Evolutionary conservation across 2,888 invertebrate genomes (phyloP).

Genomic region (Erynnis tages): DNA sequence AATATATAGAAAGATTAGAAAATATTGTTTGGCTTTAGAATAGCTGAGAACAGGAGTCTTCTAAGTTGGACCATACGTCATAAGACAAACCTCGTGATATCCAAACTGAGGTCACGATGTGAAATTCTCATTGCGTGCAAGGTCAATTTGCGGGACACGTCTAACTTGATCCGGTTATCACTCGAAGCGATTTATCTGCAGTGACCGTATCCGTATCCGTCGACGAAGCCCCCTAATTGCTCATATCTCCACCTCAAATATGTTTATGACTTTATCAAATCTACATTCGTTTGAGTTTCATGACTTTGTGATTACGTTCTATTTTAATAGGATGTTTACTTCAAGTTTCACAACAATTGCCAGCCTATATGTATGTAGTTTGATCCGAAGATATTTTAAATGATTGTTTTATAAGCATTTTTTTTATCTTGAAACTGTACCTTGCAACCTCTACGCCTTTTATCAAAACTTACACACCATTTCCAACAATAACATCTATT

Average conservation of each 20-base stretch:
- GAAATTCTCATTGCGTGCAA: conserved; percentile 48
- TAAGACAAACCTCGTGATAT: too few relatives aligned
- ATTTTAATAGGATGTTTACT: neutral
- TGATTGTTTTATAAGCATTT: too few relatives aligned
- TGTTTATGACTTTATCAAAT: neutral
- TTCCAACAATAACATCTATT: too few relatives aligned
- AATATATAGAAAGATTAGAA: too few relatives aligned
- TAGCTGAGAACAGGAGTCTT: too few relatives aligned
- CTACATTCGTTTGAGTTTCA: neutral
- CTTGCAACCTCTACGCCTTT: too few relatives aligned
- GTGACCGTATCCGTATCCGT: conserved; percentile 22
- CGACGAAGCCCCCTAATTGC: neutral
- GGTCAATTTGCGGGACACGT: conserved; percentile 47
- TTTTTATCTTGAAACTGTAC: too few relatives aligned
- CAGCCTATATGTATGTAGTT: too few relatives aligned
- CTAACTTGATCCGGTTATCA: conserved; percentile 53
- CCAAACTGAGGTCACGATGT: conserved; percentile 32
- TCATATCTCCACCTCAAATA: neutral
- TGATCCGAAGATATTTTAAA: too few relatives aligned
- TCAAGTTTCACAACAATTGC: neutral
- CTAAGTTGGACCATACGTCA: too few relatives aligned
- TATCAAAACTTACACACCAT: too few relatives aligned
- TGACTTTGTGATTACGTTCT: neutral
- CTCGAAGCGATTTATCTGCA: conserved; percentile 30
- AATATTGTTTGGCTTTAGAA: too few relatives aligned